Conservation (phyloP, 2,113 vertebrate genomes). For the Xenopus borealis region DNA sequence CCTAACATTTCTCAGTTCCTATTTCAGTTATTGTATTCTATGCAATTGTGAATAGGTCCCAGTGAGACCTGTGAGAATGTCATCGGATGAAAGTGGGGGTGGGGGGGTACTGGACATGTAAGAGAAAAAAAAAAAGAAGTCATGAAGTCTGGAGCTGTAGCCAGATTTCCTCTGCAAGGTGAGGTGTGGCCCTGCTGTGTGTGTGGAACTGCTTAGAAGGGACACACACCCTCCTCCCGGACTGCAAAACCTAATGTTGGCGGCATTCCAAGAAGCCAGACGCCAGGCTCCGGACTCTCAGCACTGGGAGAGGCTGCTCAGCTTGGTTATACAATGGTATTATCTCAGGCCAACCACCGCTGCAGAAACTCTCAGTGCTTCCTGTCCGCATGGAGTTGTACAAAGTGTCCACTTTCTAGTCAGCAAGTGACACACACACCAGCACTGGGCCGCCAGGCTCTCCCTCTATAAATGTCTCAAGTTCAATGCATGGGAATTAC, state of each 20-base stretch:
- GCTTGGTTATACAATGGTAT: slow-evolving; percentile 86
- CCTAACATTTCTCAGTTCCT: slow-evolving; percentile 76
- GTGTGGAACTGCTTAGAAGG: slow-evolving; percentile 60
- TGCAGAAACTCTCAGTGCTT: slow-evolving; percentile 82
- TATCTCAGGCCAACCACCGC: slow-evolving; percentile 87
- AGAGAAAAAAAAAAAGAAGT: slow-evolving; percentile 67
- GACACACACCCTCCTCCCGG: slow-evolving; percentile 64
- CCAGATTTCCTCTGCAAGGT: slow-evolving; percentile 90
- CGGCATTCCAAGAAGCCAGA: slow-evolving; percentile 80
- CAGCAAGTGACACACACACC: slow-evolving; percentile 65
- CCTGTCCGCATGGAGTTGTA: slow-evolving; percentile 80
- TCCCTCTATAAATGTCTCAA: slow-evolving; percentile 59
- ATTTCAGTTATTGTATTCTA: slow-evolving; percentile 68
- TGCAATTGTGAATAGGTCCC: slow-evolving; percentile 69
- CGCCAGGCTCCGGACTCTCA: slow-evolving; percentile 83
- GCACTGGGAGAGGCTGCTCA: slow-evolving; percentile 88
- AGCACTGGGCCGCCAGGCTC: slow-evolving; percentile 67
- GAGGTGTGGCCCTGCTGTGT: slow-evolving; percentile 76
- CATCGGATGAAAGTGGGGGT: slow-evolving; percentile 50
- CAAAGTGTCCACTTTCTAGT: slow-evolving; percentile 75
- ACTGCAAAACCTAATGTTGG: slow-evolving; percentile 77
- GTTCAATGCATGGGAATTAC: slow-evolving; percentile 75
- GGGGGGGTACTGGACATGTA: slow-evolving; percentile 1
- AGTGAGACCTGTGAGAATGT: slow-evolving; percentile 46
- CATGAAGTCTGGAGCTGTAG: slow-evolving; percentile 89